Evolutionary conservation across 2,888 invertebrate genomes (phyloP), one percentile per base, ranked within the genome.

Genomic region (Tinea semifulvella): DNA sequence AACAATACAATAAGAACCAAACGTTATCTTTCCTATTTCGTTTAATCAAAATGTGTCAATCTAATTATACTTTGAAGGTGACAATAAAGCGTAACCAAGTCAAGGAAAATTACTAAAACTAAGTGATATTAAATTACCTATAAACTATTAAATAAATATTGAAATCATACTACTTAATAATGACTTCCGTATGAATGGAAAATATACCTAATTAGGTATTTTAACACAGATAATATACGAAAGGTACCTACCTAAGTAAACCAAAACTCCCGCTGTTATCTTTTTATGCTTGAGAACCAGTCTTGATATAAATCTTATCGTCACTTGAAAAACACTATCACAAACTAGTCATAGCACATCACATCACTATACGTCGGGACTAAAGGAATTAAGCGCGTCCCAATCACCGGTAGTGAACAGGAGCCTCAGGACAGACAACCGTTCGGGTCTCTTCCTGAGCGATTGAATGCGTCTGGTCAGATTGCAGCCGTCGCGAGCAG

Each of bases 361-460:
- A 36, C 16, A 36, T 3, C 36, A 36, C 36, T 36, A 18, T 36
- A 36, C n/a, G 8, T 22, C 22, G 22, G 22, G 40, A 20, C 40
- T 40, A 40, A 13, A 40, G 40, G n/a, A 14, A 16, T 14, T 16
- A 5, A 4, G 11, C n/a, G n/a, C 22, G 22, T 40, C 28, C 43
- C 31, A 43, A 43, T 19, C 43, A 7, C 43, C 19, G 43, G 43
- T 42, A 19, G 42, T 14, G 10, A 26, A 26, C 17, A 22, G n/a
- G n/a, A 10, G 27, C 13, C 13, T 25, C 36, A 35, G 44, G 44
- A 45, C 45, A 45, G 45, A 45, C 31, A 42, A 28, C 31, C 44
- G 27, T 13, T 45, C 38, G 45, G 18, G 35, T 39, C 39, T 45
- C 45, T 45, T 45, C 45, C 45, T 25, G 26, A n/a, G 45, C 26